Conservation (phyloP, 1,140 invertebrate genomes). For the Bradysia coprophila region DNA sequence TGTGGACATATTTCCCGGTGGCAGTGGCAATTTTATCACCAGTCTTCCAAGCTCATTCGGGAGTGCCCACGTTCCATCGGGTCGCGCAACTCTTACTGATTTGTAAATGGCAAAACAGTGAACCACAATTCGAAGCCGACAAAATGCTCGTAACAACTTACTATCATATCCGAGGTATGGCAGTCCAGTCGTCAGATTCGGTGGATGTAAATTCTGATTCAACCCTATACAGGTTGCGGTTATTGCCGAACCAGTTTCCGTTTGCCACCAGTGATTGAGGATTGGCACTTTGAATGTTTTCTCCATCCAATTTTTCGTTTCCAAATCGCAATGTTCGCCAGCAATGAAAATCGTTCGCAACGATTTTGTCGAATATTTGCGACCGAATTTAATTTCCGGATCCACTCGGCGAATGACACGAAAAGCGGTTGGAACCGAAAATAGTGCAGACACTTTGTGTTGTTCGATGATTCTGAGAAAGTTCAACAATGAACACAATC, state of each 20-base stretch:
- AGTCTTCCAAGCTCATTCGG: conserved; percentile 63
- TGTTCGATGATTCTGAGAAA: conserved; percentile 63
- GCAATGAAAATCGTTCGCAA: conserved; percentile 72
- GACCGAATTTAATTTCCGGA: conserved; percentile 41
- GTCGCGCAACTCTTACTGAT: conserved; percentile 50
- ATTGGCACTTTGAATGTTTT: conserved; percentile 64
- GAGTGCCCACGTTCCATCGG: conserved; percentile 45
- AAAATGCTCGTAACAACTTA: conserved; percentile 22
- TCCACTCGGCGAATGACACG: conserved; percentile 64
- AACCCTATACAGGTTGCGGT: conserved; percentile 68
- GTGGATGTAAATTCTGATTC: conserved; percentile 34
- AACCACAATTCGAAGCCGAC: not conserved
- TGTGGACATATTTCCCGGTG: conserved; percentile 69
- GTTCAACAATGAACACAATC: too few species aligned
- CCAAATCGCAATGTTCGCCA: conserved; percentile 85
- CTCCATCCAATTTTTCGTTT: conserved; percentile 75
- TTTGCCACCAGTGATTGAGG: conserved; percentile 94
- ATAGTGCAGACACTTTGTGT: conserved; percentile 65
- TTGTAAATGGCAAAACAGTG: conserved; percentile 11
- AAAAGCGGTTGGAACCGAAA: conserved; percentile 80
- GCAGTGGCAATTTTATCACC: conserved; percentile 66
- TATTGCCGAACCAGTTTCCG: conserved; percentile 76
- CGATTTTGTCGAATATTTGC: conserved; percentile 48
- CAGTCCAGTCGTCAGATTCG: conserved; percentile 48
- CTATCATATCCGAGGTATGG: conserved; percentile 71